Evolutionary conservation across 2,888 invertebrate genomes (phyloP), one percentile per base, ranked within the genome.

Genomic region (Pycnomerus fuliginosus): DNA sequence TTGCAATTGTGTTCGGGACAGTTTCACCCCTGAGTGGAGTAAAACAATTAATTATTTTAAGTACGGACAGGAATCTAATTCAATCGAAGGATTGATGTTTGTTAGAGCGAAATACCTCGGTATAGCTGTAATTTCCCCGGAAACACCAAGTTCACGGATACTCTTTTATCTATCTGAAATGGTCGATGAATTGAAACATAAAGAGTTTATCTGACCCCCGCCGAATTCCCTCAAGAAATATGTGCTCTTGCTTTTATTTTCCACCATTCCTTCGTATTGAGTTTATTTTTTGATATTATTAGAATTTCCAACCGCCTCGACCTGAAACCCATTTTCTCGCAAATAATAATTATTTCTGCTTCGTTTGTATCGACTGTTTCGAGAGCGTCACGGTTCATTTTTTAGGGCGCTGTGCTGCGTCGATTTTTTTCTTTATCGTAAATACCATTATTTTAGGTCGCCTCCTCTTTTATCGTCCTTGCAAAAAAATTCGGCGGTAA

Each of bases 141-240:
- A 34, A 37, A 28, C 16, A n/a, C 23, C 22, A 13, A 32, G 34
- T 13, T 27, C 29, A 29, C 16, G 27, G 45, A 31, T 44, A 47
- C 33, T 33, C 40, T 49, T 56, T 51, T 53, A 55, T 53, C 49
- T 41, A 35, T 24, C 40, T 35, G 47, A 43, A 54, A 52, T 38
- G 53, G 49, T 46, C 51, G 55, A 55, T 51, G 54, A 50, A 57
- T 57, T 55, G 57, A 54, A 49, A 55, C 53, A 52, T 56, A 58
- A 58, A 56, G 52, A 51, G 53, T 53, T 52, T 55, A 58, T 58
- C 53, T 49, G 48, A 52, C 49, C 51, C 33, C 31, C 31, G 36
- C 36, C 44, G 42, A 53, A 52, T 52, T 53, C 53, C 51, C 52
- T 10, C 38, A 52, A 54, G 55, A 53, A 53, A 58, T 55, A 53